phyloP scores from a whole-genome alignment of 2,888 invertebrate genomes.

The Acleris emargana region DNA sequence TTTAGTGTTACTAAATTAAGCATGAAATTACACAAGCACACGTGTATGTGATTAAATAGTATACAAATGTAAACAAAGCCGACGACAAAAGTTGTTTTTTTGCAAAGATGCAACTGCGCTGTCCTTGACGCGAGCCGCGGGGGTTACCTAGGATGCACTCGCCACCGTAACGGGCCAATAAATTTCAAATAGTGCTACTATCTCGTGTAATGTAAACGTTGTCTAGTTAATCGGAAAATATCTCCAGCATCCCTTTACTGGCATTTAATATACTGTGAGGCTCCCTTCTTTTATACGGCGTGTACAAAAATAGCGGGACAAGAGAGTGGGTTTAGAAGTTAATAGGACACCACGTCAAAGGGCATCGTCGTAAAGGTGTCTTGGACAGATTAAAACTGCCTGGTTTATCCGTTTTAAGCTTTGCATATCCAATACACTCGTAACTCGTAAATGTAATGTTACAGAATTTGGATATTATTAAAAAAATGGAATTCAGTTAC shows the following conservation, averaged over 20 bases:
- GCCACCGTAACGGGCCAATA: slow-evolving; percentile 69
- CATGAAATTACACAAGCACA: no score
- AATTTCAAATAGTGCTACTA: slow-evolving; percentile 72
- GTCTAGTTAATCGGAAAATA: slow-evolving; percentile 72
- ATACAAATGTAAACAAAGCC: no score
- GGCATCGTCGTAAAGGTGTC: no score
- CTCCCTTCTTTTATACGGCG: slow-evolving; percentile 27
- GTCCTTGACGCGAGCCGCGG: slow-evolving; percentile 48
- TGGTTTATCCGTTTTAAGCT: neutral
- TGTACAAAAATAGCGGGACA: slow-evolving; percentile 10
- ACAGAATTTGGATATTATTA: no score
- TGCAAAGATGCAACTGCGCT: slow-evolving; percentile 13
- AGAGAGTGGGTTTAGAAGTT: slow-evolving; percentile 5
- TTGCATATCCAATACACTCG: neutral
- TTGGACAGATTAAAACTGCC: neutral
- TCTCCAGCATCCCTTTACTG: slow-evolving; percentile 48
- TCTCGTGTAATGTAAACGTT: slow-evolving; percentile 69
- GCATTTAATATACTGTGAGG: slow-evolving; percentile 32
- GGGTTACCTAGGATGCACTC: slow-evolving; percentile 65
- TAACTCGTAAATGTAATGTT: no score
- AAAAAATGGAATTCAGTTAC: no score
- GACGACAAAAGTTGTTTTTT: neutral
- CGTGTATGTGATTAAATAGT: no score
- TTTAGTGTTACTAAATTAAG: no score
- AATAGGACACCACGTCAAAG: neutral